phyloP scores from a whole-genome alignment of 2,888 invertebrate genomes.

The Habrosyne pyritoides region DNA sequence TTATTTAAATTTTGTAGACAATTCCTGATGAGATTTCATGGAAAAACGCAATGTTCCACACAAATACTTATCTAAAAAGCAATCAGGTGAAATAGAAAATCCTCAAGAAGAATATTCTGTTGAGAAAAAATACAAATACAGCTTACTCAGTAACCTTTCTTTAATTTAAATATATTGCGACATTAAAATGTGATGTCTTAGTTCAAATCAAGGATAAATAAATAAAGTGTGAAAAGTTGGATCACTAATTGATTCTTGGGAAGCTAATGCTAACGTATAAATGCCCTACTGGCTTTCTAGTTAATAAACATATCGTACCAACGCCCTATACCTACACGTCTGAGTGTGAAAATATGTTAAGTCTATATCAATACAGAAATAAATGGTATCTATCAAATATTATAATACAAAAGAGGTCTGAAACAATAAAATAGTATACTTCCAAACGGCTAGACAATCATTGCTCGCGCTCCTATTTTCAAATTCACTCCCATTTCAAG shows the following conservation, averaged over 20 bases:
- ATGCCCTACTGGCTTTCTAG: no score
- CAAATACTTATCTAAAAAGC: neutral
- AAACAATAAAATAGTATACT: slow-evolving; percentile 31
- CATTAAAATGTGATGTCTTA: neutral
- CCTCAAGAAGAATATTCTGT: neutral
- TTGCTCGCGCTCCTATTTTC: slow-evolving; percentile 37
- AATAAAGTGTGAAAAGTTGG: no score
- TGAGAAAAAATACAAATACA: neutral
- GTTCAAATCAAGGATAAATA: no score
- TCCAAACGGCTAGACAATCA: slow-evolving; percentile 22
- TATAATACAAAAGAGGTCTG: neutral
- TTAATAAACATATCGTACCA: no score
- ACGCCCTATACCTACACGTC: no score
- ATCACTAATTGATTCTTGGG: no score
- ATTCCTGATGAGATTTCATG: neutral
- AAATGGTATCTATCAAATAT: no score
- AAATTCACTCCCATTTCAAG: slow-evolving; percentile 49
- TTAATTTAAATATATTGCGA: neutral
- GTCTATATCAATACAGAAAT: no score
- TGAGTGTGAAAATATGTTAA: no score
- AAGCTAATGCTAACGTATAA: no score
- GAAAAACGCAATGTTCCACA: neutral
- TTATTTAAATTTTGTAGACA: no score
- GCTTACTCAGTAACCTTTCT: neutral
- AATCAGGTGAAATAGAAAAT: neutral